These are phyloP conservation scores for Pocillopora damicornis DNA, from an alignment of 64 coral and sea anemone species.

Conservation along the genomic window DNA sequence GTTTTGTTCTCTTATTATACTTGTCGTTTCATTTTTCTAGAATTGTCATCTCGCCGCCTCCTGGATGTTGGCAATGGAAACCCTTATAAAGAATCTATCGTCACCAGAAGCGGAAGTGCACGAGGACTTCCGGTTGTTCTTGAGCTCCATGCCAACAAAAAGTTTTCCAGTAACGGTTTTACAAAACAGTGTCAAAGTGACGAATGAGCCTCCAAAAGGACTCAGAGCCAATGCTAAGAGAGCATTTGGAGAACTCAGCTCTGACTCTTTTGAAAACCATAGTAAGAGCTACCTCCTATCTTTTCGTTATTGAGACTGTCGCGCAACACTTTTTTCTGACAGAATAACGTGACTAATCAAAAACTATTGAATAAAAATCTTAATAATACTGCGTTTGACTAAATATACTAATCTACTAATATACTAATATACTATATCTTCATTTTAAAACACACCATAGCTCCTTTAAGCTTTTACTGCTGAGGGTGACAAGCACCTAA, in stretches of 20 bases:
- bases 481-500: too few species aligned
- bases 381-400: too few species aligned
- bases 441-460: too few species aligned
- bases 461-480: too few species aligned
- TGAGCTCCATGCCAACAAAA: conserved; percentile 98
- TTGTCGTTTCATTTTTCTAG: conserved; percentile 32
- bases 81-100: conserved; percentile 70
- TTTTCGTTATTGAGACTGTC: background rate
- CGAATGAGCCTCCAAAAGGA: conserved; percentile 96
- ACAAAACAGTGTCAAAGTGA: conserved; percentile 99
- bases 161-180: conserved; percentile 93
- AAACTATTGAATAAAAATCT: too few species aligned
- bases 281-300: conserved; percentile 34
- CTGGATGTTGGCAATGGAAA: conserved; percentile 99
- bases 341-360: too few species aligned
- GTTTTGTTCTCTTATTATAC: background rate
- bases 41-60: conserved; percentile 98
- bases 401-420: too few species aligned
- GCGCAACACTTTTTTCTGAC: background rate
- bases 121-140: conserved; percentile 95
- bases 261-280: conserved; percentile 95
- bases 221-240: conserved; percentile 93
- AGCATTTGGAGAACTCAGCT: conserved; percentile 90
- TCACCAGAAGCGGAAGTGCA: conserved; percentile 87
- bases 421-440: too few species aligned